Base-by-base conservation (phyloP, 35 echinoderm and acorn worm genomes). In the Ophioderma brevispina region DNA sequence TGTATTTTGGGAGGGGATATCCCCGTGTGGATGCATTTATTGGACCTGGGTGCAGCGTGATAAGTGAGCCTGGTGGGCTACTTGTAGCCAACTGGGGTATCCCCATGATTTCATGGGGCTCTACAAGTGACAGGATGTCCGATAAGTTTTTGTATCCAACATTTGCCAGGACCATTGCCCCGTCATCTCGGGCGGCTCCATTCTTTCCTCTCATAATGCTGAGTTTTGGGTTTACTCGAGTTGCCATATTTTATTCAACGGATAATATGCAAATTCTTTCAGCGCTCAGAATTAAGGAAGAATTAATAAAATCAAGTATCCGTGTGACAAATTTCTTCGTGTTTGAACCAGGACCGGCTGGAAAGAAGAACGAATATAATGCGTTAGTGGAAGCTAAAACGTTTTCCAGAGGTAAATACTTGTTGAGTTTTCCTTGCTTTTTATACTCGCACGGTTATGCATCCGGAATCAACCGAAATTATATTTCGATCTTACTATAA, bases 31-130 rank as follows among this genome's bases (percentile, higher is more conserved):
- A 96, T 79, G 90, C 76, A 1, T 88, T 92, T 37, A 96, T 96
- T 75, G 94, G 94, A 4, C 85, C 80, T 0, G 94, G 90, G 0
- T 96, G 94, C 40, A 92, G 90, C 78, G 76, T 89, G 75, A 87
- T 92, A n/a, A 92, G 94, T 46, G 90, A 96, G 80, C 94, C 94
- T 6, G 86, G 87, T 36, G 94, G 90, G 4, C 80, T 92, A 8
- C 55, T 96, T 13, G 86, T 90, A 25, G 90, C 94, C 38, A 25
- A 87, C 14, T 96, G 94, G 94, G 63, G 79, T 8, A 77, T 92
- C 21, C 94, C 94, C 13, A 92, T 96, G 80, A 80, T 96, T 1
- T 96, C 94, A 13, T 96, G 90, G 90, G 94, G 94, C 0, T 96
- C 89, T 35, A 87, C 90, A 11, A 89, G 86, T 1, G 40, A 55